Base-by-base conservation (phyloP, 2,797 vertebrate species). In the Mormyrus proboscirostris region DNA sequence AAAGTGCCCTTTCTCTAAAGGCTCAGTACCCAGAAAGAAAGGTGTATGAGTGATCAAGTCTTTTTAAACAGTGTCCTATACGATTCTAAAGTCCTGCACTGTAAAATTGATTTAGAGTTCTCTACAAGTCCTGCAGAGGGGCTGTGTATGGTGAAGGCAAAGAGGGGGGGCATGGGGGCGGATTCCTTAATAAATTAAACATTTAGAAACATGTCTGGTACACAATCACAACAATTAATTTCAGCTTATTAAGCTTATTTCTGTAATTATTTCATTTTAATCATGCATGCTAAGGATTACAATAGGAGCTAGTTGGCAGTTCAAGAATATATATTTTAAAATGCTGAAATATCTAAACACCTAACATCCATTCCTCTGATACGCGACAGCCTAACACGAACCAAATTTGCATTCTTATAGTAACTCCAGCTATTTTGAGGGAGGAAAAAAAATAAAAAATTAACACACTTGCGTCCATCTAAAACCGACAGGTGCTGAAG, bases 201-300 rank as follows among this genome's bases (percentile, higher is more conserved):
- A 93, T 97, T 97, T 97, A 97, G 97, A 99, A 98, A 99, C 98
- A 99, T 96, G 93, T 98, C 98, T 98, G 97, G 98, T 98, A 98
- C 98, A 99, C 98, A 98, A 97, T 97, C 97, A 97, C 97, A 96
- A 99, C 98, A 96, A 97, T 98, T 97, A 97, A 95, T 95, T 96
- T 95, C 92, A 94, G 86, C 86, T 87, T 57, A 86, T 86, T 96
- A 95, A 96, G 95, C 95, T 96, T 96, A 96, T 96, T 96, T 93
- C 95, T 95, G 95, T 96, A 95, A 94, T 95, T 95, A 92, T 95
- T 93, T 93, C 94, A 92, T 95, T 94, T 93, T 93, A 95, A 91
- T 98, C 98, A 99, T 99, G 98, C 98, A 99, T 97, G 97, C 98
- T 99, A 99, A 98, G 97, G 97, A 98, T 99, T 98, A 99, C 97